phyloP scores from a whole-genome alignment of 2,113 vertebrate genomes.

The Odobenus rosmarus region DNA sequence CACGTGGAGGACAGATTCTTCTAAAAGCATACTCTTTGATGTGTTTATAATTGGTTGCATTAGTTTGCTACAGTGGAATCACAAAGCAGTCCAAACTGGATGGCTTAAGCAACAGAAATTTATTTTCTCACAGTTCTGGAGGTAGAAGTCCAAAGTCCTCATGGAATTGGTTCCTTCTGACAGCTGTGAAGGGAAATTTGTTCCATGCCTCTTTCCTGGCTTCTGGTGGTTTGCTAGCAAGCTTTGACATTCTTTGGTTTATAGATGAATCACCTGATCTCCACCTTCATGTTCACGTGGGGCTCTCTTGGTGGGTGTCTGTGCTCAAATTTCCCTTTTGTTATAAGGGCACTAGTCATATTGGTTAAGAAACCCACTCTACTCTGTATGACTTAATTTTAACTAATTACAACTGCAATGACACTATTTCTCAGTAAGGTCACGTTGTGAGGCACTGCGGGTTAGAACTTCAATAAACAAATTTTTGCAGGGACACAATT shows the following conservation, averaged over 20 bases:
- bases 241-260: not conserved
- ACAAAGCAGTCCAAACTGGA: not conserved
- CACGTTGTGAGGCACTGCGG: not conserved
- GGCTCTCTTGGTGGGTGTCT: not conserved
- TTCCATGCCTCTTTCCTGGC: not conserved
- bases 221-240: not conserved
- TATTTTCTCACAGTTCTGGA: not conserved
- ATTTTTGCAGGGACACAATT: not conserved
- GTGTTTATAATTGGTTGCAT: not conserved
- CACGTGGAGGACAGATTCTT: not conserved
- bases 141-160: not conserved
- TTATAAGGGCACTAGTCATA: not conserved
- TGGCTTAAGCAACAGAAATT: not conserved
- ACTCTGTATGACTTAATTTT: not conserved
- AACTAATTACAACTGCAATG: not conserved
- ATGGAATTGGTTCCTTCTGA: not conserved
- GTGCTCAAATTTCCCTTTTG: not conserved
- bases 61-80: not conserved
- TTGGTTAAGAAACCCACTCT: not conserved
- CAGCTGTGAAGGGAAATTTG: no score
- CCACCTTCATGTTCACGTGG: not conserved
- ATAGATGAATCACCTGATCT: not conserved
- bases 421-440: not conserved
- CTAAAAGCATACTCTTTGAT: not conserved
- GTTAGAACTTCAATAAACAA: not conserved